These are phyloP conservation scores for Sitodiplosis mosellana DNA, from an alignment of 1,140 invertebrate species.

Conservation along the genomic window DNA sequence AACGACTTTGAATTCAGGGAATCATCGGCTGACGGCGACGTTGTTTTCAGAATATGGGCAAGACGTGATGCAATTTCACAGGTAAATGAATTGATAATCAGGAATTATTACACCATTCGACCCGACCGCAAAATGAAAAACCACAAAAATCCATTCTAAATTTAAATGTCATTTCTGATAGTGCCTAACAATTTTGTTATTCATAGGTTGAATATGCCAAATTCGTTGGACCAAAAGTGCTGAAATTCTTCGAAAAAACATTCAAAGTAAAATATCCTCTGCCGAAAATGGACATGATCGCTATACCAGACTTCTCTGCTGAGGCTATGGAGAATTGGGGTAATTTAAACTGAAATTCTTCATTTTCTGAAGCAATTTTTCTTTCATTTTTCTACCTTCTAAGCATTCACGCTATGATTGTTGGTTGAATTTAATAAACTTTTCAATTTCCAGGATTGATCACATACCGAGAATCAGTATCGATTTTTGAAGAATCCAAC, in stretches of 20 bases:
- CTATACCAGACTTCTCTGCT: conserved; percentile 58
- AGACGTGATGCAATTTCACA: conserved; percentile 44
- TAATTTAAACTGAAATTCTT: neutral
- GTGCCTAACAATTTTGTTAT: conserved; percentile 20
- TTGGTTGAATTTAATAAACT: no score
- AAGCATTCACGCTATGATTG: no score
- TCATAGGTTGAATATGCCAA: conserved; percentile 39
- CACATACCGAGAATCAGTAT: conserved; percentile 15
- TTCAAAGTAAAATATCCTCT: conserved; percentile 45
- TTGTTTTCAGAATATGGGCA: conserved; percentile 43
- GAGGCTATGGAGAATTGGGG: conserved; percentile 57
- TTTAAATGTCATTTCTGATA: no score
- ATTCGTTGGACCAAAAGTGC: conserved; percentile 30
- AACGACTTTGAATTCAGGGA: conserved; percentile 48
- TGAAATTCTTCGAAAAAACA: conserved; percentile 45
- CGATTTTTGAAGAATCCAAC: conserved; percentile 25
- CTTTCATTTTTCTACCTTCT: no score
- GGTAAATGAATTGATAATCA: no score
- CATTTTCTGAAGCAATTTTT: neutral
- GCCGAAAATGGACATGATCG: conserved; percentile 50
- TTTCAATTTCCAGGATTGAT: conserved; percentile 37
- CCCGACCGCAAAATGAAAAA: no score
- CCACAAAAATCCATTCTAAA: no score
- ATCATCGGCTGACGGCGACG: conserved; percentile 22
- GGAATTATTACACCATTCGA: no score